A percentile compares a stretch with the other conserved stretches of the same genome.
Evolutionary conservation across 2,888 invertebrate genomes (phyloP).

Genomic region (Tubulanus polymorphus): DNA sequence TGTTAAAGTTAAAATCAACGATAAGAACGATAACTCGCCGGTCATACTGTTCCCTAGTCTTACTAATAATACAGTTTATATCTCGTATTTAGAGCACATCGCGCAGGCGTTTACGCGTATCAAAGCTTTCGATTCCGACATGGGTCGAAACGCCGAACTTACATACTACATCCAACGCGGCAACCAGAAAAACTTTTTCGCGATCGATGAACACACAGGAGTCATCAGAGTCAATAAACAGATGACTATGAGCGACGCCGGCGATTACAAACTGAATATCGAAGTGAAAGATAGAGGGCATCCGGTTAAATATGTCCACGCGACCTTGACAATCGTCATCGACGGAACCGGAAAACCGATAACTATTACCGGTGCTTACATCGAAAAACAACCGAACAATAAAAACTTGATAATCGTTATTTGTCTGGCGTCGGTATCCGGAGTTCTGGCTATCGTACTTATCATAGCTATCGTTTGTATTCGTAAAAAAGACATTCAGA

Average conservation of each 20-base stretch:
- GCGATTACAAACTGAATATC: not conserved
- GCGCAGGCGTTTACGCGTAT: conserved; percentile 16
- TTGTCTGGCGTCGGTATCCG: not conserved
- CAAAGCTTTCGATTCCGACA: conserved; percentile 19
- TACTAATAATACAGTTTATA: conserved; percentile 24
- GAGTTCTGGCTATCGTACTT: not conserved
- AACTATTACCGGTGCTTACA: not conserved
- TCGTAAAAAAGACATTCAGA: not conserved
- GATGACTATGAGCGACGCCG: not conserved
- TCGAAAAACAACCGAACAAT: not conserved
- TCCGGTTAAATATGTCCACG: not conserved
- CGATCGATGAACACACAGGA: conserved; percentile 17
- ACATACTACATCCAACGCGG: conserved; percentile 16
- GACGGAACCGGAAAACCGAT: conserved; percentile 1
- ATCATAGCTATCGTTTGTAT: conserved; percentile 1
- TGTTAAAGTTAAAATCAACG: conserved; percentile 29
- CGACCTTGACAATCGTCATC: not conserved
- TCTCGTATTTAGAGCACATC: conserved; percentile 17
- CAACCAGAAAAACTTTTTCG: conserved; percentile 15
- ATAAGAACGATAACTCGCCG: conserved; percentile 30
- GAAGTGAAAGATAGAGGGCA: conserved; percentile 1
- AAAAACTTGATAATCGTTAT: not conserved
- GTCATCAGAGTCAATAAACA: conserved; percentile 15
- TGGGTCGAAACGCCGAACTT: conserved; percentile 17
- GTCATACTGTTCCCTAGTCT: conserved; percentile 24